Conservation (phyloP, 2,797 vertebrate genomes). For the Catostomus latipinnis region DNA sequence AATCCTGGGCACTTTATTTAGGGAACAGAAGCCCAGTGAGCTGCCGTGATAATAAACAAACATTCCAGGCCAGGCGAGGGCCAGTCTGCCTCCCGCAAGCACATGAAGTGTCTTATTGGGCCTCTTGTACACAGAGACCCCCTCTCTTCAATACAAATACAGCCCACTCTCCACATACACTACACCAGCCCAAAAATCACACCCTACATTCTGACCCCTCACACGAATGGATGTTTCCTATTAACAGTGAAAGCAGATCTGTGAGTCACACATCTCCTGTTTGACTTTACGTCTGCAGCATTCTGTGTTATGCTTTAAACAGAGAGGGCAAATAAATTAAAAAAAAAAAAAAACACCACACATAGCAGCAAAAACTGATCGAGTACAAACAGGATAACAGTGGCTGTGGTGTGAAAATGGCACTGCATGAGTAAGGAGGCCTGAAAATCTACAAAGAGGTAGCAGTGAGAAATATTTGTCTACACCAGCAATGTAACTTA, state of each 20-base stretch:
- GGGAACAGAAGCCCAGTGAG: conserved; percentile 62
- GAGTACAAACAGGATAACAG: conserved; percentile 44
- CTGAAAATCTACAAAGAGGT: conserved; percentile 45
- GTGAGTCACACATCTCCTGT: conserved; percentile 41
- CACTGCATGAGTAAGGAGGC: conserved; percentile 27
- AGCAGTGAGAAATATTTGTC: conserved; percentile 28
- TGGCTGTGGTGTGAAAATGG: conserved; percentile 32
- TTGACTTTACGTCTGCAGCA: conserved; percentile 26
- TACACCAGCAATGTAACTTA: conserved; percentile 26
- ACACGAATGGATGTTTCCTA: conserved; percentile 47
- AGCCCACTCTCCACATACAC: conserved; percentile 23
- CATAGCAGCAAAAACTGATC: conserved; percentile 36
- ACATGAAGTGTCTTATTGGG: conserved; percentile 60
- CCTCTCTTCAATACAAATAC: conserved; percentile 37
- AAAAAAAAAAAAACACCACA: too few species aligned
- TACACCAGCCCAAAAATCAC: conserved; percentile 31
- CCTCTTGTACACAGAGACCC: conserved; percentile 43
- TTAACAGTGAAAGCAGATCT: conserved; percentile 50
- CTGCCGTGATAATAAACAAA: conserved; percentile 64
- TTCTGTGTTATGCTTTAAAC: conserved; percentile 37
- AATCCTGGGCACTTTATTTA: conserved; percentile 54
- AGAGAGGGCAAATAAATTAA: conserved; percentile 9
- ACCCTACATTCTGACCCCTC: conserved; percentile 17
- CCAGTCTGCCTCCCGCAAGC: conserved; percentile 51
- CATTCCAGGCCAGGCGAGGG: conserved; percentile 56